Conservation (phyloP, 2,888 invertebrate species). For the Harpalus rufipes region DNA sequence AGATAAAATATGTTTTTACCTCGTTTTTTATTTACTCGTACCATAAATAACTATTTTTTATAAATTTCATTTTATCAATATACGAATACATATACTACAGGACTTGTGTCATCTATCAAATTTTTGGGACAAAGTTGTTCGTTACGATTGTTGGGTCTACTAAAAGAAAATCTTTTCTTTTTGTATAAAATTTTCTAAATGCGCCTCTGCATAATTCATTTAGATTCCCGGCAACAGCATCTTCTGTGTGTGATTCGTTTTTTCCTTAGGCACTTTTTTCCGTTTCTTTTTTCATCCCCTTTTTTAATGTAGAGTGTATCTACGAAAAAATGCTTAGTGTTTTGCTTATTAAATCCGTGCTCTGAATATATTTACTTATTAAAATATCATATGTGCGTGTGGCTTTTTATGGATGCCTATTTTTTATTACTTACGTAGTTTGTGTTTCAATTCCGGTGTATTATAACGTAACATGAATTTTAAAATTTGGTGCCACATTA, state of each 20-base stretch:
- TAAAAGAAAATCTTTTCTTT: background rate
- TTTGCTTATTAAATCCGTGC: conserved; percentile 55
- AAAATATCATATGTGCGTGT: conserved; percentile 26
- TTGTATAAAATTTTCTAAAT: background rate
- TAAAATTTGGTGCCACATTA: conserved; percentile 27
- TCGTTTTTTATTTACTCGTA: too few relatives aligned
- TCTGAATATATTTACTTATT: conserved; percentile 45
- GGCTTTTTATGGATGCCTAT: conserved; percentile 19
- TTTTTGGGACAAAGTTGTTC: background rate
- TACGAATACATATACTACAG: too few relatives aligned
- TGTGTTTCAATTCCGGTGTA: conserved; percentile 36
- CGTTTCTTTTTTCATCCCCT: conserved; percentile 52
- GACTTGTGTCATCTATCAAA: too few relatives aligned
- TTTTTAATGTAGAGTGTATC: conserved; percentile 43
- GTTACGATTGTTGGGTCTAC: background rate
- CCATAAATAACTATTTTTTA: too few relatives aligned
- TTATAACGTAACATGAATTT: conserved; percentile 42
- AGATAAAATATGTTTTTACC: too few relatives aligned
- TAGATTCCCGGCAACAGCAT: conserved; percentile 16
- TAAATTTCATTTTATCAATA: too few relatives aligned
- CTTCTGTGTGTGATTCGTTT: conserved; percentile 21
- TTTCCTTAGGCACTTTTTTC: conserved; percentile 32
- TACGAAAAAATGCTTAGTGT: conserved; percentile 52
- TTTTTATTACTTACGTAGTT: conserved; percentile 15
- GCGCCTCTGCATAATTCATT: background rate